These are phyloP conservation scores for Chanos chanos DNA, from an alignment of 2,797 vertebrate species.

Conservation along the genomic window DNA sequence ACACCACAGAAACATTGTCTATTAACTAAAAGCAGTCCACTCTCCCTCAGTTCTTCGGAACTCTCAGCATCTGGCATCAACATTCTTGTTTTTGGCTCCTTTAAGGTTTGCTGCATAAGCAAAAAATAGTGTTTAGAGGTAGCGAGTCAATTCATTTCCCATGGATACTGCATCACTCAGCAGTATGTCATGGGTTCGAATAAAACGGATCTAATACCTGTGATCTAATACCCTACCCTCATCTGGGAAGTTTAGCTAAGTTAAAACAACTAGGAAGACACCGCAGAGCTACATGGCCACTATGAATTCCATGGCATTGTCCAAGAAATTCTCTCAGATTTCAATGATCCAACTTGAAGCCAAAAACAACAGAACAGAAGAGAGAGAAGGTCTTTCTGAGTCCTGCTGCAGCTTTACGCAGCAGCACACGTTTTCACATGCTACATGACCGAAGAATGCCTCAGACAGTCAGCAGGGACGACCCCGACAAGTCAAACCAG, in stretches of 20 bases:
- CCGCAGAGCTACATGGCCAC: slow-evolving; percentile 9
- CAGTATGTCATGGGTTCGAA: too few species aligned
- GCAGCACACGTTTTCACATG: slow-evolving; percentile 8
- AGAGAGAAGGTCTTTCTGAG: neutral
- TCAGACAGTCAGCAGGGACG: slow-evolving; percentile 1
- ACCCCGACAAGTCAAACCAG: slow-evolving; percentile 18
- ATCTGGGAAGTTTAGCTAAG: neutral
- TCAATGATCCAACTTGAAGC: slow-evolving; percentile 18
- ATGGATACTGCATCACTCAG: neutral
- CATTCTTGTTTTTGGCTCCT: neutral
- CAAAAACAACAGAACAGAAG: slow-evolving; percentile 21
- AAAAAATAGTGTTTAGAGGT: neutral
- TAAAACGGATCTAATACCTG: too few species aligned
- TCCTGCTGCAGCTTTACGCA: slow-evolving; percentile 3
- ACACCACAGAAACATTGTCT: too few species aligned
- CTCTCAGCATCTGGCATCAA: too few species aligned
- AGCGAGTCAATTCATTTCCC: neutral
- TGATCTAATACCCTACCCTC: too few species aligned
- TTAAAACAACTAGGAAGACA: slow-evolving; percentile 14
- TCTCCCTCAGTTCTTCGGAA: too few species aligned
- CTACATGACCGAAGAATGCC: neutral
- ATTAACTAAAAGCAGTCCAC: too few species aligned
- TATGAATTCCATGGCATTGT: slow-evolving; percentile 3
- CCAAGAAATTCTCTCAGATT: neutral
- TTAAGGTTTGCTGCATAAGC: neutral